phyloP scores from a whole-genome alignment of 2,113 vertebrate genomes.

The Ammodytes marinus region DNA sequence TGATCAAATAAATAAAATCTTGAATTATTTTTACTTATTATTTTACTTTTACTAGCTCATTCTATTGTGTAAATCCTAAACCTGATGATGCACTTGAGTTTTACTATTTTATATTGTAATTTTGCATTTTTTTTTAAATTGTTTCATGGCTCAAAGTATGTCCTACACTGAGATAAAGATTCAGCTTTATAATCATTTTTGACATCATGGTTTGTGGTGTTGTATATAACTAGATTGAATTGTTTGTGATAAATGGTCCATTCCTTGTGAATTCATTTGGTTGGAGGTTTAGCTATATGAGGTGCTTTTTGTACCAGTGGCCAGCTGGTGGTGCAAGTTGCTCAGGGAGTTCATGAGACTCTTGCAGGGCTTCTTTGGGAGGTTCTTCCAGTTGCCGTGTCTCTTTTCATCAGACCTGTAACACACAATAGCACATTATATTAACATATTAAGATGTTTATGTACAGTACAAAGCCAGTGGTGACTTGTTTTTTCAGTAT shows the following conservation, averaged over 20 bases:
- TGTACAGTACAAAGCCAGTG: neutral
- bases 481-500: neutral
- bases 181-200: neutral
- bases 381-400: slow-evolving; percentile 93
- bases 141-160: too few species aligned
- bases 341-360: slow-evolving; percentile 88
- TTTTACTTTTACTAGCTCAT: neutral
- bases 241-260: neutral
- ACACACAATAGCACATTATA: slow-evolving; percentile 40
- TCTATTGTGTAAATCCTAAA: neutral
- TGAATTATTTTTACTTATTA: neutral
- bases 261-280: too few species aligned
- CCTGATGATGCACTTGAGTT: neutral
- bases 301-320: slow-evolving; percentile 84
- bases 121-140: neutral
- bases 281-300: neutral
- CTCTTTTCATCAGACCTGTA: slow-evolving; percentile 96
- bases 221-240: neutral
- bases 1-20: neutral
- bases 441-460: neutral
- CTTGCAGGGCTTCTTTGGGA: slow-evolving; percentile 98
- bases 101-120: neutral
- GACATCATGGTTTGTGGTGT: neutral
- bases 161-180: neutral
- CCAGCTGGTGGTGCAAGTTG: slow-evolving; percentile 91